phyloP scores from a whole-genome alignment of 1,140 invertebrate genomes.

The Aplysia californica region DNA sequence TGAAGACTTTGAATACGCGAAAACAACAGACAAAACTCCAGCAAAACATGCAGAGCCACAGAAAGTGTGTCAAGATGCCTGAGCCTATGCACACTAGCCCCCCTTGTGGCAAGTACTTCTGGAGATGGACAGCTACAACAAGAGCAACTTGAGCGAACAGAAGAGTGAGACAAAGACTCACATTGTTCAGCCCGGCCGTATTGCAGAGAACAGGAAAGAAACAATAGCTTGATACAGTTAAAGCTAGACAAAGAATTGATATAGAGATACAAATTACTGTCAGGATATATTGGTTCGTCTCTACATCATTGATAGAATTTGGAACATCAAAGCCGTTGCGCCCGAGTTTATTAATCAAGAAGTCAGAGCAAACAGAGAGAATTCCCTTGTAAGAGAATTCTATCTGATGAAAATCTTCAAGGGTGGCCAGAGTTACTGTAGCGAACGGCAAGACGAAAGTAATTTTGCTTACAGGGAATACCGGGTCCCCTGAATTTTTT shows the following conservation, averaged over 20 bases:
- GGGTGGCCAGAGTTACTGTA: too few species aligned
- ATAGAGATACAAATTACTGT: not conserved
- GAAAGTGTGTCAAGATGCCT: conserved; percentile 88
- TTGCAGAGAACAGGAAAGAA: not conserved
- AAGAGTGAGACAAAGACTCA: not conserved
- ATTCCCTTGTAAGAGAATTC: too few species aligned
- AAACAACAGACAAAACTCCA: conserved; percentile 94
- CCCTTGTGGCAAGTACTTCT: too few species aligned
- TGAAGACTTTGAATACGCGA: conserved; percentile 70
- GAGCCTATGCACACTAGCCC: conserved; percentile 64
- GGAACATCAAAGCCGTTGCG: too few species aligned
- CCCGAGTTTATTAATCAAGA: too few species aligned
- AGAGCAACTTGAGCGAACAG: not conserved
- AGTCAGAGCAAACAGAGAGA: too few species aligned
- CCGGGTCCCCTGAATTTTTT: too few species aligned
- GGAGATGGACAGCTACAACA: not conserved
- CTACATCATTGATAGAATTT: too few species aligned
- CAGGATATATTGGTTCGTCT: not conserved
- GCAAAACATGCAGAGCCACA: conserved; percentile 91
- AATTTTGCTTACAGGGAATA: too few species aligned
- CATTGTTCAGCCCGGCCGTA: not conserved
- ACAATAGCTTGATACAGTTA: not conserved
- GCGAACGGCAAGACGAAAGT: too few species aligned
- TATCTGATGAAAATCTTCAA: too few species aligned
- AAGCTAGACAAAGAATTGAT: not conserved